Base-by-base conservation (phyloP, 2,797 vertebrate genomes). In the Poecile montanus region DNA sequence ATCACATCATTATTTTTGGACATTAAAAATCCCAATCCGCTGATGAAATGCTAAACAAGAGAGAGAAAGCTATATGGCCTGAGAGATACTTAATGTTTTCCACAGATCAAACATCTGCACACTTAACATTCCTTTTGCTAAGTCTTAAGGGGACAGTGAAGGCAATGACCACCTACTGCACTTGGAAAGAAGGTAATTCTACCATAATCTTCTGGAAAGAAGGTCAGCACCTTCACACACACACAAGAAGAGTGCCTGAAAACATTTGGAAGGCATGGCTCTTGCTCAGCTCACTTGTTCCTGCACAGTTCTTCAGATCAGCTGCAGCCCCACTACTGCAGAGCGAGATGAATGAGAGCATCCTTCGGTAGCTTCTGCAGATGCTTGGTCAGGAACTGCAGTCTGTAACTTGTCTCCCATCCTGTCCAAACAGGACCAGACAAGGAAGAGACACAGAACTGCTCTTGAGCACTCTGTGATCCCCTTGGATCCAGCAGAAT, bases 261-360 rank as follows among this genome's bases (percentile, higher is more conserved):
- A 87, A 42, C 40, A 60, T 62, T 54, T 48, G 54, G 25, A 61
- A 74, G 61, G 44, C 32, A 54, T 0, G 1, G 29, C 5, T 85
- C 50, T 60, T 50, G 29, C 57, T 70, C 66, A 47, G n/a, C 11
- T 77, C 4, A 12, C 48, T 63, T 88, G 45, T 25, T 91, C 50
- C 63, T 40, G 58, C 27, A 50, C 23, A 40, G 53, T 40, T 77
- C 34, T 61, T 53, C 15, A 9, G 25, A 57, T 14, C 57, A 60
- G 71, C 67, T 47, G 60, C 65, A 80, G 44, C 34, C 40, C 26
- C 4, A 3, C 14, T n/a, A 32, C 30, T 1, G 12, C 5, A 4
- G 27, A 58, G 34, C 0, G 0, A 54, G 40, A 17, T 2, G n/a
- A 44, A 26, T 0, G 0, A 38, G 5, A 32, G 23, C 0, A 0